Evolutionary conservation across 2,888 invertebrate species (phyloP).

Genomic region (Coelopa pilipes): DNA sequence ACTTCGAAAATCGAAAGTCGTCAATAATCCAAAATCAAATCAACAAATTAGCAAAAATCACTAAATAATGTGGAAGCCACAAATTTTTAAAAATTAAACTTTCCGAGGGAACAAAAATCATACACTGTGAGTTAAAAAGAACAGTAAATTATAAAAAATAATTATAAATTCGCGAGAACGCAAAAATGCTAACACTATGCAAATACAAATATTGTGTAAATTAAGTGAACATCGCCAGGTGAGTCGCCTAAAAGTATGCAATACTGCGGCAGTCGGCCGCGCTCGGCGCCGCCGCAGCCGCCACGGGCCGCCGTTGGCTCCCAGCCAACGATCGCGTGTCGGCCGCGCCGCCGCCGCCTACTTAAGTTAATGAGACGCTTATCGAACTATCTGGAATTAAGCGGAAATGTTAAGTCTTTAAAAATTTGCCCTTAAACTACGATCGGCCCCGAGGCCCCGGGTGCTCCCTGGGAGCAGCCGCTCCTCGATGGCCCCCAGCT

Average conservation of each 20-base stretch:
- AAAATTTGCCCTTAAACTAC: conserved; percentile 4
- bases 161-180: conserved; percentile 4
- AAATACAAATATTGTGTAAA: conserved; percentile 5
- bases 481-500: background rate
- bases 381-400: background rate
- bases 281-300: too few relatives aligned
- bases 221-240: conserved; percentile 23
- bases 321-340: conserved; percentile 27
- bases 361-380: conserved; percentile 19
- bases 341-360: background rate
- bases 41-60: too few relatives aligned
- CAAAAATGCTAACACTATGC: background rate
- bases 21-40: too few relatives aligned
- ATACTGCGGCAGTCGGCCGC: background rate
- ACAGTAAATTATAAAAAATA: too few relatives aligned
- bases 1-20: too few relatives aligned
- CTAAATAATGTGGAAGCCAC: too few relatives aligned
- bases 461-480: conserved; percentile 26
- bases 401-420: conserved; percentile 21
- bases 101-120: too few relatives aligned
- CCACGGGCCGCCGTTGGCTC: conserved; percentile 8
- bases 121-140: too few relatives aligned
- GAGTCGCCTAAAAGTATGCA: conserved; percentile 13
- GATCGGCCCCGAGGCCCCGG: background rate
- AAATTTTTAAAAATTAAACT: too few relatives aligned